Percentiles rank a stretch among this genome's conserved stretches.
These are phyloP conservation scores for Trichopoda pennipes DNA, from an alignment of 2,888 invertebrate genomes.

Conservation along the genomic window DNA sequence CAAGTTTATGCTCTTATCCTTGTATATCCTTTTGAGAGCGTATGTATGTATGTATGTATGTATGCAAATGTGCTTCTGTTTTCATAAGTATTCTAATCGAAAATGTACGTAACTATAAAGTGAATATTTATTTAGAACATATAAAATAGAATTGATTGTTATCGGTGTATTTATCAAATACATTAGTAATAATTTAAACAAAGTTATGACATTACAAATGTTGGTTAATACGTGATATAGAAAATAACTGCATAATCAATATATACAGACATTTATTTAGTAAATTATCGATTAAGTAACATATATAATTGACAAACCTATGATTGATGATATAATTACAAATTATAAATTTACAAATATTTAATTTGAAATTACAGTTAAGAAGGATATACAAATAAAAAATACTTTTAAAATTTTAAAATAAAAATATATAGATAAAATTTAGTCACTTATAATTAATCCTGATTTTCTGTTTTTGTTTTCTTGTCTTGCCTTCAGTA, in stretches of 20 bases:
- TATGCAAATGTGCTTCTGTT: slow-evolving; percentile 1
- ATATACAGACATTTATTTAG: slow-evolving; percentile 2
- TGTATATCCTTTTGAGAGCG: slow-evolving; percentile 18
- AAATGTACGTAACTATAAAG: slow-evolving; percentile 24
- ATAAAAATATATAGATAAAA: neutral
- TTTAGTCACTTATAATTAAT: neutral
- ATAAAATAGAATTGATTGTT: slow-evolving; percentile 61
- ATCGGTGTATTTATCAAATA: slow-evolving; percentile 60
- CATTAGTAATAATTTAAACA: slow-evolving; percentile 46
- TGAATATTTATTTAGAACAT: slow-evolving; percentile 38
- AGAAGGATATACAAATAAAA: neutral
- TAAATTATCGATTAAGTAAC: slow-evolving; percentile 31
- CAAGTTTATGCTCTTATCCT: slow-evolving; percentile 28
- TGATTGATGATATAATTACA: slow-evolving; percentile 61
- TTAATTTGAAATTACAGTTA: neutral
- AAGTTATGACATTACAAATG: slow-evolving; percentile 56
- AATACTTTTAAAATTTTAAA: neutral
- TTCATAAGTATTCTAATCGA: slow-evolving; percentile 18
- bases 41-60: neutral
- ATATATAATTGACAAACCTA: slow-evolving; percentile 47
- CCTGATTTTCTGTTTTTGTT: neutral
- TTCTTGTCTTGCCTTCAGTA: neutral
- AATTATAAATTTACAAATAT: slow-evolving; percentile 18
- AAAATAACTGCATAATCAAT: slow-evolving; percentile 25
- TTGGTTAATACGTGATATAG: slow-evolving; percentile 34